Evolutionary conservation across 2,888 invertebrate species (phyloP), one percentile per base, ranked within the genome.

Genomic region (Aproaerema taeniolella): DNA sequence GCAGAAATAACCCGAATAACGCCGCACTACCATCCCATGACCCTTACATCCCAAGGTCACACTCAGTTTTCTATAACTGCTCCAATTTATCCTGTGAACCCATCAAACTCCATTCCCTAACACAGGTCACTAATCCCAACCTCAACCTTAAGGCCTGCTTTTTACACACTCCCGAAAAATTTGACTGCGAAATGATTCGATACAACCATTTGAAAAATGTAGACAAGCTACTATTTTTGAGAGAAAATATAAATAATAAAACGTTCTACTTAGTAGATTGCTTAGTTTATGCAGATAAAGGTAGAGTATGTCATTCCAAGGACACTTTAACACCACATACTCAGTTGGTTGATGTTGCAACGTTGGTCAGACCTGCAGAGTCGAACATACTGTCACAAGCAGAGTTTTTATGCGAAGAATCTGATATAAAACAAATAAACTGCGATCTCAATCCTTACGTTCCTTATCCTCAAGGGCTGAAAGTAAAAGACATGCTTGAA

Each of bases 341-440:
- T 38, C 56, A 69, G 44, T 62, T 85, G 17, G 58, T 79, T 12
- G 72, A 79, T 44, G 67, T 67, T 24, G 82, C 72, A 26, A 63
- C 68, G 31, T 54, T 75, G 46, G 72, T 63, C 10, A 68, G 74
- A 47, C 77, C 78, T 1, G 64, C 69, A 14, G 73, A 78, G 39
- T 33, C 55, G 0, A 70, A 61, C 36, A 46, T 81, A 31, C 55
- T 83, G n/a, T 62, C 76, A 6, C 80, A 79, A 51, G 72, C 82
- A 10, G 83, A 85, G 46, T 79, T 81, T 37, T 53, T 85, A 47
- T 85, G 85, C 45, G 79, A 85, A 52, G 68, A 85, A 47, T 55
- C 46, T 39, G 31, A 49, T 10, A 42, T 53, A 15, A 67, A 55
- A 40, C 47, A 49, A 38, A 50, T 85, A 0, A 57, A 60, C 38